These are phyloP conservation scores for Drosophila algonquin DNA, from an alignment of 2,888 invertebrate genomes.

Conservation along the genomic window DNA sequence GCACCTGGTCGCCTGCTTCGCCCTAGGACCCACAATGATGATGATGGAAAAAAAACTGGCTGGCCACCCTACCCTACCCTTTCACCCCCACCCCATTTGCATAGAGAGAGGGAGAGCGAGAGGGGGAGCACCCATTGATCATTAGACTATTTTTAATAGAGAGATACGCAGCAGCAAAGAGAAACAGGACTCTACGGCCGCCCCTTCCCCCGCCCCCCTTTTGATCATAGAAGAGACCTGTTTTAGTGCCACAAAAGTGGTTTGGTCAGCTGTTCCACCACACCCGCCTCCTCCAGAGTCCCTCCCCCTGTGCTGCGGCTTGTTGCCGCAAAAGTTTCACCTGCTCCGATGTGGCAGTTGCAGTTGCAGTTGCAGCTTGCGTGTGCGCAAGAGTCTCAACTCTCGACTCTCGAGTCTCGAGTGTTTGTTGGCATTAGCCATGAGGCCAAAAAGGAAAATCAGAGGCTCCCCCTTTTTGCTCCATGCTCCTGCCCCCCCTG, in stretches of 20 bases:
- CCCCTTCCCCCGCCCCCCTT: neutral
- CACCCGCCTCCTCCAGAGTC: slow-evolving; percentile 38
- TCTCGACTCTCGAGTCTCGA: slow-evolving; percentile 15
- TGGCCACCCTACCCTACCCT: slow-evolving; percentile 13
- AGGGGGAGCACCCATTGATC: slow-evolving; percentile 55
- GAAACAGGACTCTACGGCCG: slow-evolving; percentile 1
- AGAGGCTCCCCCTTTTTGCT: neutral
- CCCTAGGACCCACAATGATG: slow-evolving; percentile 33
- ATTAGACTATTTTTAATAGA: slow-evolving; percentile 79
- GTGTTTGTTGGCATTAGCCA: slow-evolving; percentile 62
- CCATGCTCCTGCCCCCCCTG: neutral
- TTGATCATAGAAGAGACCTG: slow-evolving; percentile 46
- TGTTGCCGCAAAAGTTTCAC: slow-evolving; percentile 64
- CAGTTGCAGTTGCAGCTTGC: slow-evolving; percentile 71
- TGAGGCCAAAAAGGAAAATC: slow-evolving; percentile 13
- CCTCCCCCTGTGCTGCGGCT: neutral
- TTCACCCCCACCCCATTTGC: slow-evolving; percentile 50
- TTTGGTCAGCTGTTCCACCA: slow-evolving; percentile 73
- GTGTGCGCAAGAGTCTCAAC: slow-evolving; percentile 42
- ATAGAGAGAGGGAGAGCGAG: slow-evolving; percentile 24
- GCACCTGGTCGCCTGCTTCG: slow-evolving; percentile 34
- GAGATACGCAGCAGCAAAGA: slow-evolving; percentile 42
- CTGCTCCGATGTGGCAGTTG: slow-evolving; percentile 66
- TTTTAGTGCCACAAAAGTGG: slow-evolving; percentile 70
- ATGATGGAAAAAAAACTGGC: slow-evolving; percentile 38